Conservation (phyloP, 1,140 invertebrate species). For the Matsumurasca onukii region DNA sequence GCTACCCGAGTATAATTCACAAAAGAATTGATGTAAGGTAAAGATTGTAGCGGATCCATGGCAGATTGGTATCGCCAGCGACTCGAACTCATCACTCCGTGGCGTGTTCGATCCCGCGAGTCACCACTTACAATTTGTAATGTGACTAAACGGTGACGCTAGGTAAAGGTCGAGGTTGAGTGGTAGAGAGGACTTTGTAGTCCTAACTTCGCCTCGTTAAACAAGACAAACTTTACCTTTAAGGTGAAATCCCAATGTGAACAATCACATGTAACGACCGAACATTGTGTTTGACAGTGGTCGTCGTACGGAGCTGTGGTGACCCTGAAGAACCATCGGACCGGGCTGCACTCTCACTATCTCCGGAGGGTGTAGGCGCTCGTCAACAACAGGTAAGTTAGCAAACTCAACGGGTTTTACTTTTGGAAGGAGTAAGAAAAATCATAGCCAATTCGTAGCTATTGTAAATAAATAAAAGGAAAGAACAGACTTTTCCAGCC, state of each 20-base stretch:
- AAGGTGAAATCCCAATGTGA: background rate
- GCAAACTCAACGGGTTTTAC: background rate
- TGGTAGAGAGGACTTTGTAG: background rate
- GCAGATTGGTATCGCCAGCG: too few species aligned
- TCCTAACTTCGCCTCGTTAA: background rate
- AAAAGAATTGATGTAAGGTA: too few species aligned
- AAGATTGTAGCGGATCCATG: too few species aligned
- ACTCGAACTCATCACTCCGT: too few species aligned
- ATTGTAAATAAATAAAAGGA: background rate
- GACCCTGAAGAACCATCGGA: conserved; percentile 92
- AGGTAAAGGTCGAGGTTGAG: too few species aligned
- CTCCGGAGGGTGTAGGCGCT: conserved; percentile 90
- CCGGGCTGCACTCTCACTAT: conserved; percentile 96
- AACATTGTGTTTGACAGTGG: conserved; percentile 51
- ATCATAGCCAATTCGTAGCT: background rate
- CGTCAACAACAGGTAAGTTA: conserved; percentile 82
- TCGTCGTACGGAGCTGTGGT: conserved; percentile 89
- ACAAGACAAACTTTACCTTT: background rate
- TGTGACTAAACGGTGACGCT: too few species aligned
- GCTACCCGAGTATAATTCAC: too few species aligned
- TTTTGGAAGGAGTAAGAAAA: background rate
- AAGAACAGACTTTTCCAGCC: background rate
- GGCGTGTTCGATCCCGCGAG: too few species aligned
- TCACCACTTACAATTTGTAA: too few species aligned
- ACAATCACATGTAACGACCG: background rate